Base-by-base conservation (phyloP, 30 jellyfish, hydroid and myxozoan genomes). In the Nemopilema nomurai region DNA sequence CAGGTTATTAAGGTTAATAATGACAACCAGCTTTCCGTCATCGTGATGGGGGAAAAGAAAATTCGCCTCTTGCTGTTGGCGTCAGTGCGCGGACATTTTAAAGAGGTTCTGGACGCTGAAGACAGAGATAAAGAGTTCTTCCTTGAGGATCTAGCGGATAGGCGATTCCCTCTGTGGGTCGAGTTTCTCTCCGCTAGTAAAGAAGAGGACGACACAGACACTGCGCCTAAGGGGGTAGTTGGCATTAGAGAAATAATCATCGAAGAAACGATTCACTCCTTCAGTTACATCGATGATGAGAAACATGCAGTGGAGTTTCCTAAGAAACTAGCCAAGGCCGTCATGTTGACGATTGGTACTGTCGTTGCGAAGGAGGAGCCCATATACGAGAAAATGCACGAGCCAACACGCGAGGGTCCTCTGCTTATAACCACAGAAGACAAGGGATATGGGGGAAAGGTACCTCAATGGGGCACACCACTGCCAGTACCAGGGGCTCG, bases 61-160 rank as follows among this genome's bases (percentile, higher is more conserved):
- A 1, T 19, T 1, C 62, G 80, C 41, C 0, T 69, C 24, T 7
- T 57, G 4, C 62, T 69, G 27, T 24, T 57, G 0, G 21, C 27
- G 24, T 26, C 64, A 24, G 80, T 69, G 16, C 80, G 80, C 1
- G 80, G 80, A 24, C 63, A 69, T 57, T 69, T 69, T 25, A 69
- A 28, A 69, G 80, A 25, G 24, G 22, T 28, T 24, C 26, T 69
- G 63, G 18, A 7, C 6, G 63, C 80, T n/a, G 24, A 26, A 4
- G 80, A 69, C 21, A 51, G 62, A 24, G 63, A 28, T 4, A 69
- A 25, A 62, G 53, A 69, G 62, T 69, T 7, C 27, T 17, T 69
- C 17, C 57, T 69, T 7, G 28, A 28, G 50, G 80, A 69, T 24
- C 13, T 69, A 4, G 62, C 1, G 25, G 24, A 28, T 24, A 52